These are phyloP conservation scores for Pipistrellus pygmaeus DNA, from an alignment of 2,797 vertebrate species.

Conservation along the genomic window DNA sequence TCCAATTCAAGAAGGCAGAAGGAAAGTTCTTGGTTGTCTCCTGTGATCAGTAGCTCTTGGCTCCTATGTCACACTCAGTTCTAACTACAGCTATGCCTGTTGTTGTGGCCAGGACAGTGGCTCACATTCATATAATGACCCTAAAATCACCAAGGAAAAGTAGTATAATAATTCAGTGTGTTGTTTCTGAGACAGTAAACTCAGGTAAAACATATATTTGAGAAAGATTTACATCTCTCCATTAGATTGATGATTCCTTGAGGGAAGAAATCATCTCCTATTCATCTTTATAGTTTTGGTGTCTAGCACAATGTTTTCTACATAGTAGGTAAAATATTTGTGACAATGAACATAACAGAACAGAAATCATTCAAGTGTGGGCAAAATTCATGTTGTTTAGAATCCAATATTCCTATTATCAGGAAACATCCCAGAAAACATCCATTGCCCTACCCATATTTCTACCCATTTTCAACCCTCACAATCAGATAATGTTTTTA, in stretches of 20 bases:
- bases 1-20: not conserved
- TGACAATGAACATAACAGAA: conserved; percentile 10
- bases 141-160: not conserved
- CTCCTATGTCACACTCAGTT: not conserved
- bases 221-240: not conserved
- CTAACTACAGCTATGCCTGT: not conserved
- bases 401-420: not conserved
- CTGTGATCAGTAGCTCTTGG: not conserved
- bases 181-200: not conserved
- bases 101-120: not conserved
- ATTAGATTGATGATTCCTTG: not conserved
- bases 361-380: not conserved
- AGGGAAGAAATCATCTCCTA: conserved; percentile 19
- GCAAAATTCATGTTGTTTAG: not conserved
- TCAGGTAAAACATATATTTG: not conserved
- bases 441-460: not conserved
- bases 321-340: conserved; percentile 16
- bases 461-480: not conserved
- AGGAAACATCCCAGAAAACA: not conserved
- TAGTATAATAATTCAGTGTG: not conserved
- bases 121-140: not conserved
- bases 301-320: conserved; percentile 6
- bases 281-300: conserved; percentile 23
- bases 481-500: conserved; percentile 28
- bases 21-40: not conserved